A percentile compares a stretch with the other conserved stretches of the same genome.
phyloP scores from a whole-genome alignment of 2,888 invertebrate genomes.

The Notodonta ziczac region DNA sequence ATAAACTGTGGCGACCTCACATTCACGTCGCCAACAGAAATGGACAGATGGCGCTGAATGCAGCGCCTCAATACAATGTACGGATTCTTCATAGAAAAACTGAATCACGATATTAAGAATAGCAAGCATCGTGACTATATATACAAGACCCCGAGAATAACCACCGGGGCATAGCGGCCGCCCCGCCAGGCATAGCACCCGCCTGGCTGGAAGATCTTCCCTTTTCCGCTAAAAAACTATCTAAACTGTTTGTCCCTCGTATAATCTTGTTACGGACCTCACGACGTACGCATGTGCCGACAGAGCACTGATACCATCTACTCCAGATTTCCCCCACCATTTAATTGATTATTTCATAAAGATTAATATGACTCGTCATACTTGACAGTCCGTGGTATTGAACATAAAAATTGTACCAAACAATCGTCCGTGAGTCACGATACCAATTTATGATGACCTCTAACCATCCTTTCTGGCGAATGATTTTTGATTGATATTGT shows the following conservation, averaged over 20 bases:
- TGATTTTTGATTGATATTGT: constrained; percentile 14
- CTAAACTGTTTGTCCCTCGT: constrained; percentile 46
- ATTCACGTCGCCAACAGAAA: too few relatives aligned
- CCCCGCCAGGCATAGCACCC: too few relatives aligned
- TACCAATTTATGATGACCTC: constrained; percentile 46
- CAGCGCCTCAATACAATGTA: too few relatives aligned
- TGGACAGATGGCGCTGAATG: too few relatives aligned
- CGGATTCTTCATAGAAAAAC: too few relatives aligned
- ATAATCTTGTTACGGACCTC: constrained; percentile 69
- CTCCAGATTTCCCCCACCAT: constrained; percentile 78
- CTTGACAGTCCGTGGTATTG: constrained; percentile 63
- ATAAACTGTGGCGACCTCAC: too few relatives aligned
- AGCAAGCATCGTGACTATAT: too few relatives aligned
- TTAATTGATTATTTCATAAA: constrained; percentile 82
- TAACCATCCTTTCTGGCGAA: constrained; percentile 15
- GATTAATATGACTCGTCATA: constrained; percentile 79
- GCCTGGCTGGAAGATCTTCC: too few relatives aligned
- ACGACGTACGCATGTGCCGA: constrained; percentile 77
- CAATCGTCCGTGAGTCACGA: constrained; percentile 64
- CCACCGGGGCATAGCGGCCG: too few relatives aligned
- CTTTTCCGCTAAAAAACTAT: too few relatives aligned
- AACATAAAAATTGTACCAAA: constrained; percentile 66
- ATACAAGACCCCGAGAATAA: too few relatives aligned
- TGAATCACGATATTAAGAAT: too few relatives aligned
- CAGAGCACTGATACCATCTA: constrained; percentile 77